Evolutionary conservation across 2,113 vertebrate species (phyloP).

Genomic region (Theropithecus gelada): DNA sequence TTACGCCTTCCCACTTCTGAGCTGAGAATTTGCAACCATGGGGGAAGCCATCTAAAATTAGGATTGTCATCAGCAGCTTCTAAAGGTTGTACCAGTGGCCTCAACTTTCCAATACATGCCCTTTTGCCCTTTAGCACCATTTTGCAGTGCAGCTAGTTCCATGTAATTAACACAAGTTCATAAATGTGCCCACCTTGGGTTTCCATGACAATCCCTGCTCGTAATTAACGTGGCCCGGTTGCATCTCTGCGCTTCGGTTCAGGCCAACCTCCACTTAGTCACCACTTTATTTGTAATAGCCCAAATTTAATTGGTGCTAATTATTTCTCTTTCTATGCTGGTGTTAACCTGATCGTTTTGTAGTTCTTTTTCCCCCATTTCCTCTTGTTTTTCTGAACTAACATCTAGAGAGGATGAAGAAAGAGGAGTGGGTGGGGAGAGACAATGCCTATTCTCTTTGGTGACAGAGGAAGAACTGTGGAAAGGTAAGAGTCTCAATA

Average conservation of each 20-base stretch:
- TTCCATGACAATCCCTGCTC: conserved; percentile 80
- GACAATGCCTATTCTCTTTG: not conserved
- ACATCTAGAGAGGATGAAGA: not conserved
- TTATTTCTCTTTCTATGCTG: not conserved
- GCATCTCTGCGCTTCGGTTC: not conserved
- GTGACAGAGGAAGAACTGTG: not conserved
- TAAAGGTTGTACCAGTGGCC: not conserved
- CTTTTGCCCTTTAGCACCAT: not conserved
- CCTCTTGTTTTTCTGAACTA: conserved; percentile 13
- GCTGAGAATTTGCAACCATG: fast-evolving
- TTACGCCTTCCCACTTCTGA: not conserved
- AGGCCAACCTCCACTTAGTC: conserved; percentile 30
- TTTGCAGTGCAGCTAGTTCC: conserved; percentile 31
- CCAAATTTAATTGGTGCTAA: conserved; percentile 39
- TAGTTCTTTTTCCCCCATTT: not conserved
- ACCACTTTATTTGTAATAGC: conserved; percentile 17
- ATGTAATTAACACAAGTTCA: conserved; percentile 21
- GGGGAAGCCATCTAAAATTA: not conserved
- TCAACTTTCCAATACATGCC: not conserved
- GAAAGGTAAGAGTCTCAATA: not conserved
- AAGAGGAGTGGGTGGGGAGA: too few species aligned
- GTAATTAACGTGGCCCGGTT: conserved; percentile 49
- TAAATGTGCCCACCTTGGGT: conserved; percentile 57
- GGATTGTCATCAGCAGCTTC: fast-evolving
- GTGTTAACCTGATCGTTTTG: not conserved